Base-by-base conservation (phyloP, 1,140 invertebrate genomes). In the Amyelois transitella region DNA sequence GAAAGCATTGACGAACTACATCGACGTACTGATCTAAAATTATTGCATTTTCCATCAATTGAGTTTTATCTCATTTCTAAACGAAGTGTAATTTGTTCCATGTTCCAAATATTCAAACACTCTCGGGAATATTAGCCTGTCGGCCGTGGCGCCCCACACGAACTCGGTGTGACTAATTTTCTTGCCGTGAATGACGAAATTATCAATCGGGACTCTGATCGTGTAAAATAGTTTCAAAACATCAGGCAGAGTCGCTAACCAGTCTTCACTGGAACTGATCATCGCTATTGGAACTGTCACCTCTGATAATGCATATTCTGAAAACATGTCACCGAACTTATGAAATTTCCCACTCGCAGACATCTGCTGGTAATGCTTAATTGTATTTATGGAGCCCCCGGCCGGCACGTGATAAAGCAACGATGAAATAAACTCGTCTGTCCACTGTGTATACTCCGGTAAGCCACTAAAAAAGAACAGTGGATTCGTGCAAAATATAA, bases 341-440 rank as follows among this genome's bases (percentile, higher is more conserved):
- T 90, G 85, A 69, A 94, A 94, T 67, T 89, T 90, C 14, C 92
- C 91, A 63, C 69, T 72, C 62, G 83, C 72, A 4, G 92, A 89
- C 81, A 91, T 88, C 88, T 92, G 92, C 0, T 88, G 89, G 58
- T 90, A 94, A 78, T 95, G 93, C 18, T 93, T 61, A 2, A 97
- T 73, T 49, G 94, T 94, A 75, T 93, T 91, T 0, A 92, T 92
- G 7, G 95, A 96, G 0, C 94, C 91, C 18, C 95, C 95, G 8
- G 94, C 93, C 2, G 96, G 95, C 19, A 91, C 90, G 70, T 96
- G 94, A 47, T 89, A 86, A 12, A 94, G 70, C 64, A 96, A 92
- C 0, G 92, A 89, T 2, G 92, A 90, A 12, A 93, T 55, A 19
- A 80, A 77, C 56, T 43, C 68, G 14, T 90, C 68, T 60, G 89